A percentile compares a stretch with the other conserved stretches of the same genome.
Evolutionary conservation across 2,113 vertebrate genomes (phyloP).

Genomic region (Ageneiosus marmoratus): DNA sequence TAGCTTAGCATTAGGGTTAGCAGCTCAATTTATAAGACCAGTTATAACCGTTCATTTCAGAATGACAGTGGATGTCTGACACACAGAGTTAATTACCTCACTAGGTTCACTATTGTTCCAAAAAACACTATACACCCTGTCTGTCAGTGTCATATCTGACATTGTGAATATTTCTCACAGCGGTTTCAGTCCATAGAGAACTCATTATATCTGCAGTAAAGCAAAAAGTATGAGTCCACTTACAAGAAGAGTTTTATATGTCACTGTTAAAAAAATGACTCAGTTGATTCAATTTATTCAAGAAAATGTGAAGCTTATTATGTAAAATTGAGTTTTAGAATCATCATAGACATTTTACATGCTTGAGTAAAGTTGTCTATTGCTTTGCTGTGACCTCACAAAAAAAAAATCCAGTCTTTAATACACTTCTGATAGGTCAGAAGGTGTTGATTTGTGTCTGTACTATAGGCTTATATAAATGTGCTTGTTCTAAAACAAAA

Average conservation of each 20-base stretch:
- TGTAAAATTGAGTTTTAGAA: not conserved
- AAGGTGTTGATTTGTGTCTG: not conserved
- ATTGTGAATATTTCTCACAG: conserved; percentile 16
- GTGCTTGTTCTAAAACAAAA: not conserved
- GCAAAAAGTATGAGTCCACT: not conserved
- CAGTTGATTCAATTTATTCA: not conserved
- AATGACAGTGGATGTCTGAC: not conserved
- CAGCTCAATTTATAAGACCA: not conserved
- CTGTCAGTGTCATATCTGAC: conserved; percentile 20
- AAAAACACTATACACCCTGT: not conserved
- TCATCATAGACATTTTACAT: not conserved
- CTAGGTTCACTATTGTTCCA: not conserved
- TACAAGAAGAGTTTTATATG: not conserved
- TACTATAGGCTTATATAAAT: not conserved
- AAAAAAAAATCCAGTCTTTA: not conserved
- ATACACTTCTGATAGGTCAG: not conserved
- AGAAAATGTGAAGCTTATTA: not conserved
- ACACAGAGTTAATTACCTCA: not conserved
- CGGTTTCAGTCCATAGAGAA: conserved; percentile 15
- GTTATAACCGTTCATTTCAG: conserved; percentile 3
- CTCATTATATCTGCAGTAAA: conserved; percentile 19
- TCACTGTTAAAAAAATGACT: not conserved
- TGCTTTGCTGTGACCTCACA: not conserved
- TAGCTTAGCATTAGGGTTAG: too few species aligned
- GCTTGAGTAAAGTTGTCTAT: not conserved